phyloP scores from a whole-genome alignment of 2,888 invertebrate genomes.

The Amphiduros pacificus region DNA sequence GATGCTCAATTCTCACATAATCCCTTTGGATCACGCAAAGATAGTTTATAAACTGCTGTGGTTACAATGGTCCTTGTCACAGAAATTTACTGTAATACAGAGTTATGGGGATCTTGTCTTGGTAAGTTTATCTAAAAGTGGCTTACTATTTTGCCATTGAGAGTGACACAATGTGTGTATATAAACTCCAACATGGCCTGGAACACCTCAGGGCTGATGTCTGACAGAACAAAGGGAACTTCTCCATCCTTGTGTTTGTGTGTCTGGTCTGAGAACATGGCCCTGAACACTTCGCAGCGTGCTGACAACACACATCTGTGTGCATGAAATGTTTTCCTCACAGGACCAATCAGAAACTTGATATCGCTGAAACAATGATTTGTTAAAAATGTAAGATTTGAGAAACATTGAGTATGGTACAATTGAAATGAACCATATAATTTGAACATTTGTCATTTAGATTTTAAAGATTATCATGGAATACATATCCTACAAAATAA shows the following conservation, averaged over 20 bases:
- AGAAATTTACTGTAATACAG: too few relatives aligned
- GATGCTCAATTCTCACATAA: too few relatives aligned
- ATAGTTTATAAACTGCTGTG: too few relatives aligned
- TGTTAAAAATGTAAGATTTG: not conserved
- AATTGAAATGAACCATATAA: too few relatives aligned
- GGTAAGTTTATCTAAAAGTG: too few relatives aligned
- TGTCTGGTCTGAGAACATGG: conserved; percentile 50
- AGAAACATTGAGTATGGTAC: too few relatives aligned
- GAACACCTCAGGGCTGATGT: conserved; percentile 51
- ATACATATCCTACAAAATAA: too few relatives aligned
- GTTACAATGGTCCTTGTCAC: too few relatives aligned
- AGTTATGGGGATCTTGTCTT: too few relatives aligned
- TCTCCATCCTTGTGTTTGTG: conserved; percentile 40
- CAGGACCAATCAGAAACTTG: conserved; percentile 52
- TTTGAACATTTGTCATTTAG: not conserved
- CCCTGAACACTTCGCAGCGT: conserved; percentile 54
- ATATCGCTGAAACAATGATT: conserved; percentile 45
- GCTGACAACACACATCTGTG: conserved; percentile 51
- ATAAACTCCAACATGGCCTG: conserved; percentile 53
- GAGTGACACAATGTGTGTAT: conserved; percentile 54
- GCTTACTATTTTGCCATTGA: conserved; percentile 50
- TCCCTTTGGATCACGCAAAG: too few relatives aligned
- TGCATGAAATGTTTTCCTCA: conserved; percentile 48
- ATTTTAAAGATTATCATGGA: too few relatives aligned
- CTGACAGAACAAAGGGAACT: conserved; percentile 52